phyloP scores from a whole-genome alignment of 2,797 vertebrate genomes.

The Poliocrania exsul region DNA sequence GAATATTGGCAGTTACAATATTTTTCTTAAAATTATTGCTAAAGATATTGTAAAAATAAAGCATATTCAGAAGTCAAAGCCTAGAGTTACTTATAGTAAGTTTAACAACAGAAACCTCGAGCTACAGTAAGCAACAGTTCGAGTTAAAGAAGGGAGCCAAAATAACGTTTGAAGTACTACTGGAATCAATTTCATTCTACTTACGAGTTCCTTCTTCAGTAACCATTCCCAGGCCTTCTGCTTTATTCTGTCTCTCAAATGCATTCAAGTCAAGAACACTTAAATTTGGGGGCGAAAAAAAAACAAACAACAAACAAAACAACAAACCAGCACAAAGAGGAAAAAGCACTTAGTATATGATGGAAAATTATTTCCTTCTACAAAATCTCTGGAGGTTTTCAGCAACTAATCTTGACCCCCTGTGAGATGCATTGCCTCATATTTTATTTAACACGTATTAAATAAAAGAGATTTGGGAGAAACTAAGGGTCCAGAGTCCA shows the following conservation, averaged over 20 bases:
- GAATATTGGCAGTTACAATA: slow-evolving; percentile 55
- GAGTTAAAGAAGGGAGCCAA: slow-evolving; percentile 77
- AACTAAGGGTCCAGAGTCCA: neutral
- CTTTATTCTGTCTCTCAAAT: slow-evolving; percentile 99
- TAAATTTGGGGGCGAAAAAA: slow-evolving; percentile 51
- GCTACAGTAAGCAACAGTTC: neutral
- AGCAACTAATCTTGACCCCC: neutral
- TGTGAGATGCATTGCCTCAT: neutral
- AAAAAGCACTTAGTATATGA: slow-evolving; percentile 25
- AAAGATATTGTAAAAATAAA: slow-evolving; percentile 21
- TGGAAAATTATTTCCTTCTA: neutral
- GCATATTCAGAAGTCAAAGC: slow-evolving; percentile 6
- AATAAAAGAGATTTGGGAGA: neutral
- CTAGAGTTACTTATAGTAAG: neutral
- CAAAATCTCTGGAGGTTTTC: neutral
- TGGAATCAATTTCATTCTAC: slow-evolving; percentile 69
- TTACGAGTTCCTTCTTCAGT: slow-evolving; percentile 99
- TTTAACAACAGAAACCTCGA: slow-evolving; percentile 15
- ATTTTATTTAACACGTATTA: neutral
- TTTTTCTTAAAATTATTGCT: slow-evolving; percentile 47
- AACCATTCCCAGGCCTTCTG: slow-evolving; percentile 98
- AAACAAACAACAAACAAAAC: neutral
- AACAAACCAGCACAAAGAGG: neutral
- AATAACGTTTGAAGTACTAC: slow-evolving; percentile 80
- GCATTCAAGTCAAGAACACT: slow-evolving; percentile 98